These are phyloP conservation scores for Chroicocephalus ridibundus DNA, from an alignment of 2,113 vertebrate genomes.

Conservation along the genomic window DNA sequence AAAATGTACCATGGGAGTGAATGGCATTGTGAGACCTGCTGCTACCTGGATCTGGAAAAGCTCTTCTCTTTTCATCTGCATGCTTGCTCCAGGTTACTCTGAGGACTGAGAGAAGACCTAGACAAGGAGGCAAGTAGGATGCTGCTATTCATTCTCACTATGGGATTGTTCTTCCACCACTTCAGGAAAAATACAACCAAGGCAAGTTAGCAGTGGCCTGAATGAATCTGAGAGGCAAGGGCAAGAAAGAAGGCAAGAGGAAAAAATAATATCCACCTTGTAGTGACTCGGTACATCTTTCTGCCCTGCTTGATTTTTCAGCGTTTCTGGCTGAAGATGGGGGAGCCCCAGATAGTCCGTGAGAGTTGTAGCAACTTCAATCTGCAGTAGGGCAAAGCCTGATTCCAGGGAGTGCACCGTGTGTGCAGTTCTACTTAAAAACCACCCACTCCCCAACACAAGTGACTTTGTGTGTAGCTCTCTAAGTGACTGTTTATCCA, in stretches of 20 bases:
- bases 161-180: slow-evolving; percentile 59
- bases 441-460: not conserved
- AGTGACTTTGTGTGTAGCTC: not conserved
- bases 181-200: slow-evolving; percentile 47
- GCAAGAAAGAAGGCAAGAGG: slow-evolving; percentile 1
- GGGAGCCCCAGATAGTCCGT: not conserved
- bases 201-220: slow-evolving; percentile 40
- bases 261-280: not conserved
- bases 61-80: slow-evolving; percentile 43
- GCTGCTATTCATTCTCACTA: slow-evolving; percentile 32
- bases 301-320: slow-evolving; percentile 3
- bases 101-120: slow-evolving; percentile 57
- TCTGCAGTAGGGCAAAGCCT: not conserved
- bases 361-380: not conserved
- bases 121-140: slow-evolving; percentile 46
- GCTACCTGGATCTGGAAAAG: slow-evolving; percentile 46
- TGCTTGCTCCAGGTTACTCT: slow-evolving; percentile 35
- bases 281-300: not conserved
- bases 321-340: not conserved
- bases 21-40: not conserved
- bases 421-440: not conserved
- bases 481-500: slow-evolving; percentile 38
- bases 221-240: slow-evolving; percentile 38
- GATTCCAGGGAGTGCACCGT: not conserved
- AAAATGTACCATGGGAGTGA: not conserved